Evolutionary conservation across 2,113 vertebrate species (phyloP), one percentile per base, ranked within the genome.

Genomic region (Thermophis baileyi): DNA sequence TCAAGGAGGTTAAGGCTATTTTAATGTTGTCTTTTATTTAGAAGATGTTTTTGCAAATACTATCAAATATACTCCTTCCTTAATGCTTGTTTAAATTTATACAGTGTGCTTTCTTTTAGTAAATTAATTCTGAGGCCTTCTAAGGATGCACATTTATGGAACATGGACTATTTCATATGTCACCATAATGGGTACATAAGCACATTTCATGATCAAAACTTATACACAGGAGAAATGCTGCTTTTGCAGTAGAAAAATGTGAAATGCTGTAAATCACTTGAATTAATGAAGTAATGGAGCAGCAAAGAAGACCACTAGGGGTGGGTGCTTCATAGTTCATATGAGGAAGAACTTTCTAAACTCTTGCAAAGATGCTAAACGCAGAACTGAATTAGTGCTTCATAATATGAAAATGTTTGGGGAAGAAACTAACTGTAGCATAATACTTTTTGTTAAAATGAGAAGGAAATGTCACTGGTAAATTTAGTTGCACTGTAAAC

Each of bases 41-140:
- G 44, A 47, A 55, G 24, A 47, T 20, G 35, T 40, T 81, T 40
- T 81, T 81, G 69, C 18, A 81, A 81, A 81, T 81, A 81, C 35
- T 40, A 81, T 22, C 35, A 81, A 1, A 12, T n/a, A 12, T 44
- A 25, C 89, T 93, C 40, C 2, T 93, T 89, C 89, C 22, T 12
- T 63, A 44, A 1, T 22, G 57, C 55, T 35, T 90, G 22, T 18
- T 11, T 87, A 87, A 49, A 5, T 60, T 86, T 50, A 60, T 51
- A n/a, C 12, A 0, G 0, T 3, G 7, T 14, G 69, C 46, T 50
- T 46, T 40, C n/a, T 0, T 0, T 27, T 16, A 14, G 30, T n/a
- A 1, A 60, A 16, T 74, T 2, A 0, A 20, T 92, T 1, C 60
- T 27, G 27, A 54, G 50, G 25, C 24, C 7, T 94, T 35, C 54